phyloP scores from a whole-genome alignment of 2,888 invertebrate species.

The Lottia gigantea region DNA sequence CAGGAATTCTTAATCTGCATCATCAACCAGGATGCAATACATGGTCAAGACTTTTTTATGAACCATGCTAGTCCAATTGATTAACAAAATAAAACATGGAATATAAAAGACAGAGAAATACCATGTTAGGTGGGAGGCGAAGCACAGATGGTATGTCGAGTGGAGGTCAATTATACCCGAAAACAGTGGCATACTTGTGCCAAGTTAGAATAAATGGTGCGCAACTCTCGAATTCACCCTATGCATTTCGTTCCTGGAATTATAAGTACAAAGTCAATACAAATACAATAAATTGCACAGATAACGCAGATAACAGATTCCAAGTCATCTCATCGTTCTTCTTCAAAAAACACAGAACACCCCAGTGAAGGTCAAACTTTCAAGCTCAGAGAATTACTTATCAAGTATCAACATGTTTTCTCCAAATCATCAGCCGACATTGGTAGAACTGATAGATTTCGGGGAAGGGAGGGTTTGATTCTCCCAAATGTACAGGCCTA shows the following conservation, averaged over 20 bases:
- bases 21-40: conserved; percentile 17
- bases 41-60: conserved; percentile 26
- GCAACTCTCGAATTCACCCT: background rate
- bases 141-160: conserved; percentile 12
- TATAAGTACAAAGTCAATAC: no score
- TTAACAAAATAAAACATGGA: background rate
- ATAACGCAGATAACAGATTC: no score
- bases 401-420: conserved; percentile 26
- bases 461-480: no score
- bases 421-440: conserved; percentile 24
- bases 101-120: conserved; percentile 12
- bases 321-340: no score
- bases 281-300: no score
- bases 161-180: conserved; percentile 6
- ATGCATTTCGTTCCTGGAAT: no score
- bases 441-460: conserved; percentile 24
- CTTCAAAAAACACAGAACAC: no score
- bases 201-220: conserved; percentile 12
- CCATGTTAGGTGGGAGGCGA: conserved; percentile 9
- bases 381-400: no score
- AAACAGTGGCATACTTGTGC: conserved; percentile 10
- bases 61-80: conserved; percentile 13
- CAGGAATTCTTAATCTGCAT: conserved; percentile 20
- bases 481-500: no score
- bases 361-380: no score